Conservation (phyloP, 2,113 vertebrate genomes). For the Chaenocephalus aceratus region DNA sequence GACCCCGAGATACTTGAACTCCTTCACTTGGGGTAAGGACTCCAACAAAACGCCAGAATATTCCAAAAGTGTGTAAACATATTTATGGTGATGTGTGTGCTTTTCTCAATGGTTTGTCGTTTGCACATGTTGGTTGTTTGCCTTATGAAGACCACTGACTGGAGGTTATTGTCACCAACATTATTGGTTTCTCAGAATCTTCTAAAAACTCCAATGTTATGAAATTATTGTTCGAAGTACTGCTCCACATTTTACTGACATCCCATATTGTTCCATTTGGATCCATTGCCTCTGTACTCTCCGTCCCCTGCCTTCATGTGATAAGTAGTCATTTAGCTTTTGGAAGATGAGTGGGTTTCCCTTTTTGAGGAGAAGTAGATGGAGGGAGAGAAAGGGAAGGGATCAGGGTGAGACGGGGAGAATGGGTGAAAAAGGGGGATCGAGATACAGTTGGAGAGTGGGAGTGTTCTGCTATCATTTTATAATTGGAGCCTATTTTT, state of each 20-base stretch:
- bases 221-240: conserved; percentile 17
- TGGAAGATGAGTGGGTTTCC: conserved; percentile 52
- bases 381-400: neutral
- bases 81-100: too few relatives aligned
- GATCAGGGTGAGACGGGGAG: conserved; percentile 13
- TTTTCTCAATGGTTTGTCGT: too few relatives aligned
- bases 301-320: conserved; percentile 38
- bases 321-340: conserved; percentile 52
- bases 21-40: too few relatives aligned
- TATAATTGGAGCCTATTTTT: conserved; percentile 43
- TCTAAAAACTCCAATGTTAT: neutral
- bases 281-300: conserved; percentile 32
- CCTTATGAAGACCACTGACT: neutral
- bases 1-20: too few relatives aligned
- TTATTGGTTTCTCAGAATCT: neutral
- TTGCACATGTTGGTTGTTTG: neutral
- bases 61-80: too few relatives aligned
- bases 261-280: conserved; percentile 37
- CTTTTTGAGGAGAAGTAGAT: conserved; percentile 42
- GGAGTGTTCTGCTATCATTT: conserved; percentile 47
- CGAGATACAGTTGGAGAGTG: conserved; percentile 21
- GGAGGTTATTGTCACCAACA: neutral
- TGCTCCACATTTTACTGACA: conserved; percentile 22
- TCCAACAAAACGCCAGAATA: too few relatives aligned
- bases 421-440: conserved; percentile 2